Base-by-base conservation (phyloP, 2,888 invertebrate genomes). In the Harpalus rufipes region DNA sequence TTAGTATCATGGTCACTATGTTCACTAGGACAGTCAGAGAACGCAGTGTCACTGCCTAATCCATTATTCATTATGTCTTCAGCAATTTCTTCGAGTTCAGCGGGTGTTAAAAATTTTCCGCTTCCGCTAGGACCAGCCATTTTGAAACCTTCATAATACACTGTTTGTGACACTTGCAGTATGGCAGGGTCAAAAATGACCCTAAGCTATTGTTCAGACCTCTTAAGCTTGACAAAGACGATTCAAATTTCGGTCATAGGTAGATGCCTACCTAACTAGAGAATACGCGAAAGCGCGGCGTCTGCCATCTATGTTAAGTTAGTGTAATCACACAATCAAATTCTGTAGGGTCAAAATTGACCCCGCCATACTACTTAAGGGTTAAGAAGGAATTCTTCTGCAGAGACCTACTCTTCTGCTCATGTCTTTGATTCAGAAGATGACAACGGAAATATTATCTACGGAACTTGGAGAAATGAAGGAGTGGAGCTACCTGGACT, bases 201-300 rank as follows among this genome's bases (percentile, higher is more conserved):
- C 44, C 44, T 44, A 44, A 44, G 44, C 44, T 21, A 21, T 61
- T 61, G 61, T 61, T 61, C 7, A 61, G 16, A 18, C 61, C 16
- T 18, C 16, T 8, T 61, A 61, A 18, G 61, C 61, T 16, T 21
- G 21, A 61, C 61, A 21, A 16, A 61, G 61, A 61, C 61, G 16
- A 18, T 18, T 61, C 16, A 16, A 61, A 61, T 61, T 61, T 61
- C 16, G 16, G 16, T 16, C 21, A n/a, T 61, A 16, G 21, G n/a
- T 61, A 61, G 61, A 61, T 61, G 61, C 61, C 16, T 61, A 61
- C 61, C 61, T 61, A 61, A 61, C 61, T 61, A 61, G 61, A 61
- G 61, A 61, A 61, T 61, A 61, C 8, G 7, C 61, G 21, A 61
- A 61, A 61, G 61, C 61, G 61, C 61, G n/a, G n/a, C 61, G 8